Percentiles rank a stretch among this genome's conserved stretches.
phyloP scores from a whole-genome alignment of 2,797 vertebrate species.

The Rhabdophis nuchalis region DNA sequence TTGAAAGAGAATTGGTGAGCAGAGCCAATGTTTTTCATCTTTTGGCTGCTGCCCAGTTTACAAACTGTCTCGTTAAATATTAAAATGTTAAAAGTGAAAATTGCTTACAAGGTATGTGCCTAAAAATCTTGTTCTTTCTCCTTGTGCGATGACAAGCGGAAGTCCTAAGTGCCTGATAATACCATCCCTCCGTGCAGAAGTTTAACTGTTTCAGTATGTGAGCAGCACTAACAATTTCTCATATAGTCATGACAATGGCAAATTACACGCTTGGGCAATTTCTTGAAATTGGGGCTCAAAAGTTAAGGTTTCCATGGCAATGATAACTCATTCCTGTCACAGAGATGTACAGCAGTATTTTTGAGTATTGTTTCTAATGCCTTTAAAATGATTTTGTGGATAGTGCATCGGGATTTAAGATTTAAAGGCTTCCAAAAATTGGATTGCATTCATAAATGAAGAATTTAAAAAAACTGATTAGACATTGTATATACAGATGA shows the following conservation, averaged over 20 bases:
- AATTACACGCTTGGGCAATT: conserved; percentile 9
- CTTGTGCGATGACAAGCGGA: not conserved
- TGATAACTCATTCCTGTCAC: conserved; percentile 13
- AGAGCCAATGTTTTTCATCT: not conserved
- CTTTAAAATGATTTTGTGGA: conserved; percentile 23
- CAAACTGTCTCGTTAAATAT: not conserved
- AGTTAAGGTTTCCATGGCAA: conserved; percentile 31
- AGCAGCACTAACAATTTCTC: not conserved
- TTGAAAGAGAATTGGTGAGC: not conserved
- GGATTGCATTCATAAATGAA: not conserved
- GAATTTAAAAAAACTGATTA: not conserved
- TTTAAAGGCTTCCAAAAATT: conserved; percentile 6
- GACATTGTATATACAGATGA: not conserved
- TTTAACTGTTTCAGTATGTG: not conserved
- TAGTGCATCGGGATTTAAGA: not conserved
- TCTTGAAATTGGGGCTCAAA: conserved; percentile 26
- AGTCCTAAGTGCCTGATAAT: not conserved
- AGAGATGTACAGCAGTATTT: conserved; percentile 5
- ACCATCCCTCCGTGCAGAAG: not conserved
- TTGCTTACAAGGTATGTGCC: not conserved
- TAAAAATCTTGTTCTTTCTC: not conserved
- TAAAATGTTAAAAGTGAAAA: not conserved
- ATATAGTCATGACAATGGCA: conserved; percentile 13
- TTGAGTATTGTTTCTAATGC: conserved; percentile 14
- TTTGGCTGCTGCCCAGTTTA: not conserved